Conservation (phyloP, 2,113 vertebrate species). For the Psittacula cyanocephala region DNA sequence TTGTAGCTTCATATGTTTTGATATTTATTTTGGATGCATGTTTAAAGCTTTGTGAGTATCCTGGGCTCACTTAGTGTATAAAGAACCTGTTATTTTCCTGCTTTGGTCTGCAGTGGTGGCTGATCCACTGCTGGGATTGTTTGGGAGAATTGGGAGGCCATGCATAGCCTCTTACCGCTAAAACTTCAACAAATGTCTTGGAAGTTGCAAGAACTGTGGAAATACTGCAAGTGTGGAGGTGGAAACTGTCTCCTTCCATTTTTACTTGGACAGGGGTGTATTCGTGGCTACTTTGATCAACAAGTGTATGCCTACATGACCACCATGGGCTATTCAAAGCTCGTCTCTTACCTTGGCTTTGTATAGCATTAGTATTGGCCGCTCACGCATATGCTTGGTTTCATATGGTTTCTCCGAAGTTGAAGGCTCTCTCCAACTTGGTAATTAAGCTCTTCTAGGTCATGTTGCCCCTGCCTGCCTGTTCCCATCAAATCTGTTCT, state of each 20-base stretch:
- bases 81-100: neutral
- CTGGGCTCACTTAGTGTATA: neutral
- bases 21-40: neutral
- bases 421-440: neutral
- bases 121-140: neutral
- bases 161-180: neutral
- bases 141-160: neutral
- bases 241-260: neutral
- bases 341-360: neutral
- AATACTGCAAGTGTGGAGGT: neutral
- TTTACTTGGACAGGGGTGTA: neutral
- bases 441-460: neutral
- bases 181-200: neutral
- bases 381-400: neutral
- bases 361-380: fast-evolving
- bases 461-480: neutral
- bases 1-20: neutral
- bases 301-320: neutral
- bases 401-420: neutral
- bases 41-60: neutral
- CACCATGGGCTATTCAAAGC: neutral
- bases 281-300: neutral
- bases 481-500: neutral
- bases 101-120: neutral
- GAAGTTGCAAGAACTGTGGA: neutral